Evolutionary conservation across 2,888 invertebrate species (phyloP), one percentile per base, ranked within the genome.

Genomic region (Heliconius ethilla): DNA sequence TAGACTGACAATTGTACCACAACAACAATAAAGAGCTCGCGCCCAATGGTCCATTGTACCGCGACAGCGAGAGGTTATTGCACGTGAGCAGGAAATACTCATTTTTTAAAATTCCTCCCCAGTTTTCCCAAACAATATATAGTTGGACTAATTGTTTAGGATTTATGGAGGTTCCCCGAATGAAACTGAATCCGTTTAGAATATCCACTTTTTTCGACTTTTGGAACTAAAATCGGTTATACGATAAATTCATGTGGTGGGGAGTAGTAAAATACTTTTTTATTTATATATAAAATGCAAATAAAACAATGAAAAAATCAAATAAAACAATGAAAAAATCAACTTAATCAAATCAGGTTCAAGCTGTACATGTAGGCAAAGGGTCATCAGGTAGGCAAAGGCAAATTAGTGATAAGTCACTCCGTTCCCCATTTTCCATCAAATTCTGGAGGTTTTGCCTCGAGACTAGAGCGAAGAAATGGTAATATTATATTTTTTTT

Each of bases 51-150:
- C 87, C 85, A 87, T 86, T 88, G 87, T 86, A 82, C 78, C 81
- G 82, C 80, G 81, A 77, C 77, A 81, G 79, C 79, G 81, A 78
- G 81, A 83, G 85, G 85, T 87, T 89, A 89, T 89, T 87, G 86
- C 84, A 85, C 86, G 83, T 85, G 83, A 83, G 82, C 81, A 83
- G 88, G 88, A 89, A 88, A 90, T 89, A 88, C 87, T 86, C 86
- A 88, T 88, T 85, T 89, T 86, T 82, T 83, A 85, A 84, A 82
- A 82, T 83, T 83, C 81, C 77, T 81, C 66, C 75, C 77, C 66
- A 76, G 66, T 63, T 80, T 82, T 37, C 59, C 79, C 66, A 73
- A 73, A 79, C 75, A 65, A 77, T 73, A 75, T 77, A 75, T 75
- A 55, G 73, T 66, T 76, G 51, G 73, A 73, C 66, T 73, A 77